Percentiles rank a stretch among this genome's conserved stretches.
These are phyloP conservation scores for Ypsolopha sequella DNA, from an alignment of 2,888 invertebrate species.

Conservation along the genomic window DNA sequence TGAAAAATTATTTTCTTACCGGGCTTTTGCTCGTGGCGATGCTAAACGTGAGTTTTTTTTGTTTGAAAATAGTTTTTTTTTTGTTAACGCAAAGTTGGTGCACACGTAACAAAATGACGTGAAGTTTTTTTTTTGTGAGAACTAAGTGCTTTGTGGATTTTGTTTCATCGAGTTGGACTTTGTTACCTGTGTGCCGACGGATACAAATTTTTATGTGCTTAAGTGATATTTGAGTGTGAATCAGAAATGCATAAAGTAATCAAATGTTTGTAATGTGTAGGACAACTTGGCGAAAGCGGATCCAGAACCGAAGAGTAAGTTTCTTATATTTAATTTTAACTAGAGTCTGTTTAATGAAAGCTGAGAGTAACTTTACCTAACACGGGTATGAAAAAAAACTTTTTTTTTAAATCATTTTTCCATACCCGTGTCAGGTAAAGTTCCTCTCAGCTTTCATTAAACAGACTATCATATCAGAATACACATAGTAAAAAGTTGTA, in stretches of 20 bases:
- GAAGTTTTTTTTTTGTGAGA: neutral
- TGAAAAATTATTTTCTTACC: neutral
- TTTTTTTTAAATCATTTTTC: too few species aligned
- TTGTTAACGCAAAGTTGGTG: neutral
- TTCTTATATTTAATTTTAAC: neutral
- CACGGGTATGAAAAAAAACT: too few species aligned
- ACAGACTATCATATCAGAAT: too few species aligned
- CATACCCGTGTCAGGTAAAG: too few species aligned
- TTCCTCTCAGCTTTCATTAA: too few species aligned
- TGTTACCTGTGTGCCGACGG: neutral
- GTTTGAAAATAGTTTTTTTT: neutral
- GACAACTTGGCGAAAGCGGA: neutral
- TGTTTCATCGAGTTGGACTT: neutral
- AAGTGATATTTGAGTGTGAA: neutral
- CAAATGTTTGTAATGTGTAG: neutral
- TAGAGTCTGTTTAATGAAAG: too few species aligned
- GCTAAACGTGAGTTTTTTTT: neutral
- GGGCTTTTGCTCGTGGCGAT: conserved; percentile 4
- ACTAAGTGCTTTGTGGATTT: neutral
- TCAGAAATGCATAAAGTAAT: neutral
- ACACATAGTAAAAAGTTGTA: too few species aligned
- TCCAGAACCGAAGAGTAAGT: conserved; percentile 1
- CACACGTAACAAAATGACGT: neutral
- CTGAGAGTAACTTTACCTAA: too few species aligned
- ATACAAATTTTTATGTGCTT: too few species aligned